phyloP scores from a whole-genome alignment of 64 coral and sea anemone genomes.

The Acropora yongei region DNA sequence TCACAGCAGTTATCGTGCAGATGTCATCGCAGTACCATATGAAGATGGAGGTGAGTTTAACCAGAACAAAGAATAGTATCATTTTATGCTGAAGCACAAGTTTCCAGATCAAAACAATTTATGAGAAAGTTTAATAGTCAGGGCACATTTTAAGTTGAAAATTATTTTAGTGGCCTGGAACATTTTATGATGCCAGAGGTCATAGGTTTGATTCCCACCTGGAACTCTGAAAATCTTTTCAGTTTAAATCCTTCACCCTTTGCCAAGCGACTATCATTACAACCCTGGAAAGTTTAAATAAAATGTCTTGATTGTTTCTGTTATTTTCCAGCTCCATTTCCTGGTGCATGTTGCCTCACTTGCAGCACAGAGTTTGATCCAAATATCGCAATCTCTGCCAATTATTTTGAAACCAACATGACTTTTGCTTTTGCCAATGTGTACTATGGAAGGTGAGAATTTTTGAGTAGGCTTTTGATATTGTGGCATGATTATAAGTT shows the following conservation, averaged over 20 bases:
- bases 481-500: not conserved
- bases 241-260: no score
- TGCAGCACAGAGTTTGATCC: constrained; percentile 92
- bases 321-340: constrained; percentile 76
- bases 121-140: no score
- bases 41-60: constrained; percentile 36
- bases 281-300: not conserved
- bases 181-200: no score
- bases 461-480: not conserved
- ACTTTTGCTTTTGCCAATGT: constrained; percentile 93
- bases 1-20: constrained; percentile 5
- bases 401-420: constrained; percentile 72
- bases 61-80: not conserved
- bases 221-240: no score
- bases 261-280: no score
- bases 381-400: constrained; percentile 64
- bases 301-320: not conserved
- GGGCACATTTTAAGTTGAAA: no score
- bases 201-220: no score
- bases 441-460: constrained; percentile 67
- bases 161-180: no score
- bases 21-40: constrained; percentile 63
- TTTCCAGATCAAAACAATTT: no score
- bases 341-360: constrained; percentile 90
- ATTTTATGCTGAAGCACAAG: no score